Base-by-base conservation (phyloP, 2,797 vertebrate species). In the Spinus pinus region DNA sequence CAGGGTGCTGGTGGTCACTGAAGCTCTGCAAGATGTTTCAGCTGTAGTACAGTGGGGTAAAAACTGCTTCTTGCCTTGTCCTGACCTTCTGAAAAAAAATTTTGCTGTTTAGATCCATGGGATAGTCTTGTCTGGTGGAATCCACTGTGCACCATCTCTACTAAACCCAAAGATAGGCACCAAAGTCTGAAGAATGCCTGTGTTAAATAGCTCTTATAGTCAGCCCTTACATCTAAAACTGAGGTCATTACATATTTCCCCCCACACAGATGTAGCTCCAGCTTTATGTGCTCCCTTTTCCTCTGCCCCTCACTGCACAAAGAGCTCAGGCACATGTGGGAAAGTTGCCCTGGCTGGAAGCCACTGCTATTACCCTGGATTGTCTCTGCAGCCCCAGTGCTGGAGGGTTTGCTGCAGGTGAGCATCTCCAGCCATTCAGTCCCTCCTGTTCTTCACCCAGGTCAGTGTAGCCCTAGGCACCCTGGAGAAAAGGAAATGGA, bases 391-490 rank as follows among this genome's bases (percentile, higher is more conserved):
- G 30, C 35, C 54, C 16, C 13, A 8, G 24, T 15, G n/a, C 56
- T 37, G 58, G 18, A 28, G 30, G 25, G 23, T 3, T 72, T 12
- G 5, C 50, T 77, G 21, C 53, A 81, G 70, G 27, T 46, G 18
- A 17, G 6, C 11, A 3, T 16, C n/a, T 94, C 64, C 72, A 64
- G 47, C 18, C 39, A 12, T 24, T 25, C 41, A 31, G 2, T 41
- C 30, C 10, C 19, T 50, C 50, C 39, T 42, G 41, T 22, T 41
- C 54, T 58, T 73, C 70, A 54, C 8, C 5, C 42, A 77, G 16
- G 11, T 6, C 31, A 24, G 14, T 2, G 1, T 0, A 66, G 53
- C 24, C 53, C n/a, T 6, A 5, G 10, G 57, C 28, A 61, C 10
- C 25, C 19, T 20, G 33, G 10, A 35, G 20, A 56, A 51, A 49